phyloP scores from a whole-genome alignment of 1,140 invertebrate species.

The Ooceraea biroi region DNA sequence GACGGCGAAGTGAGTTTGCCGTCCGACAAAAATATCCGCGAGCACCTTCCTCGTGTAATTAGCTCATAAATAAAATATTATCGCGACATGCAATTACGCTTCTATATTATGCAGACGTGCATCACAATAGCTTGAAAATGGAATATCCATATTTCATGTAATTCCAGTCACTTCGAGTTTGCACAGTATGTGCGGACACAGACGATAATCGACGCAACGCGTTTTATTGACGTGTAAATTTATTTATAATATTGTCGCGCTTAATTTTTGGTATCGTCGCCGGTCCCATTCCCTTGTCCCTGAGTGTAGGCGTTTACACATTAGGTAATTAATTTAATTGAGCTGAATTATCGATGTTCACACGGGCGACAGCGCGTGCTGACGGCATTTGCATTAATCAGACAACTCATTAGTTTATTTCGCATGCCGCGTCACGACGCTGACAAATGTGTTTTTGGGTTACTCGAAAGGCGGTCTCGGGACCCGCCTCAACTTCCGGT shows the following conservation, averaged over 20 bases:
- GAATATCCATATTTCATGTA: slow-evolving; percentile 14
- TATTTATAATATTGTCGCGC: background rate
- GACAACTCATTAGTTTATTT: background rate
- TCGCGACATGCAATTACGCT: slow-evolving; percentile 1
- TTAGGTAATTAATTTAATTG: background rate
- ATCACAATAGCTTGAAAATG: slow-evolving; percentile 31
- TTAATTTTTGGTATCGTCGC: background rate
- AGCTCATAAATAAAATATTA: slow-evolving; percentile 30
- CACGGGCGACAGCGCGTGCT: background rate
- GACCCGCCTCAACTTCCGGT: background rate
- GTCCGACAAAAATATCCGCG: slow-evolving; percentile 12
- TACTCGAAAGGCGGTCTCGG: background rate
- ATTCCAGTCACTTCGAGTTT: slow-evolving; percentile 12
- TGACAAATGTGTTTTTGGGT: background rate
- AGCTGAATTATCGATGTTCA: background rate
- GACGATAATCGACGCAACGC: background rate
- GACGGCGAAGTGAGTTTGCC: background rate
- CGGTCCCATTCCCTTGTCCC: background rate
- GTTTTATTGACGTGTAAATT: background rate
- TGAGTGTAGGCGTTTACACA: background rate
- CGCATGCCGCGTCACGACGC: background rate
- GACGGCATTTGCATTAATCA: slow-evolving; percentile 21
- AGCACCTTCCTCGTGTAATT: background rate
- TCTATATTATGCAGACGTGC: slow-evolving; percentile 1
- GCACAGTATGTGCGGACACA: background rate